Percentiles rank a stretch among this genome's conserved stretches.
phyloP scores from a whole-genome alignment of 2,113 vertebrate species.

The Erythrocercus mccallii region DNA sequence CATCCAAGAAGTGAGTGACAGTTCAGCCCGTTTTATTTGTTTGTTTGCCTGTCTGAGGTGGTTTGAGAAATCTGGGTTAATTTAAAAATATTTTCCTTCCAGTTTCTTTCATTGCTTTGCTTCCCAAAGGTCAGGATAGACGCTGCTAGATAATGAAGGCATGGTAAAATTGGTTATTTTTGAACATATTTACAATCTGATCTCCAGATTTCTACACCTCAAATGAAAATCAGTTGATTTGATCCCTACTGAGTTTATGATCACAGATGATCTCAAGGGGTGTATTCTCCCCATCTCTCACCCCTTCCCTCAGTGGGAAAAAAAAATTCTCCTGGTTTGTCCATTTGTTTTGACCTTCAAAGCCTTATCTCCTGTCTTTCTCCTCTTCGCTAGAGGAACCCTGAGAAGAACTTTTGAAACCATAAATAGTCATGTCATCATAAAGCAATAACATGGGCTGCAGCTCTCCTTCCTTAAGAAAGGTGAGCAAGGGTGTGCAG shows the following conservation, averaged over 20 bases:
- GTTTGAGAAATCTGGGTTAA: not conserved
- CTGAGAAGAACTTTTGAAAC: not conserved
- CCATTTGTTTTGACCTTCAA: constrained; percentile 2
- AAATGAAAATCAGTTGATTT: not conserved
- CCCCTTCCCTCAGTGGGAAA: not conserved
- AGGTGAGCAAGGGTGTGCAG: not conserved
- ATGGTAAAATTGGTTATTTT: not conserved
- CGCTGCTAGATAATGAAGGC: not conserved
- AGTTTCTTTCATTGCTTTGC: not conserved
- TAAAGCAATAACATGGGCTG: not conserved
- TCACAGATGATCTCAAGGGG: not conserved
- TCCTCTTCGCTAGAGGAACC: not conserved
- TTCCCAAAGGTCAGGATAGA: not conserved
- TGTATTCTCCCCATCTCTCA: not conserved
- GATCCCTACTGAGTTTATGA: not conserved
- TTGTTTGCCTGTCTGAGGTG: not conserved
- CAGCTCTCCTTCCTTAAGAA: not conserved
- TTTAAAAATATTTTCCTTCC: not conserved
- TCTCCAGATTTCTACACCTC: not conserved
- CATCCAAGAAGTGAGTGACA: not conserved
- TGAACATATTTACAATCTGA: not conserved
- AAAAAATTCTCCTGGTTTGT: not conserved
- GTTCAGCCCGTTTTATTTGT: not conserved
- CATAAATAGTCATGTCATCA: not conserved
- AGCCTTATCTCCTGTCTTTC: not conserved